Conservation (phyloP, 2,797 vertebrate species). For the Melanogrammus aeglefinus region DNA sequence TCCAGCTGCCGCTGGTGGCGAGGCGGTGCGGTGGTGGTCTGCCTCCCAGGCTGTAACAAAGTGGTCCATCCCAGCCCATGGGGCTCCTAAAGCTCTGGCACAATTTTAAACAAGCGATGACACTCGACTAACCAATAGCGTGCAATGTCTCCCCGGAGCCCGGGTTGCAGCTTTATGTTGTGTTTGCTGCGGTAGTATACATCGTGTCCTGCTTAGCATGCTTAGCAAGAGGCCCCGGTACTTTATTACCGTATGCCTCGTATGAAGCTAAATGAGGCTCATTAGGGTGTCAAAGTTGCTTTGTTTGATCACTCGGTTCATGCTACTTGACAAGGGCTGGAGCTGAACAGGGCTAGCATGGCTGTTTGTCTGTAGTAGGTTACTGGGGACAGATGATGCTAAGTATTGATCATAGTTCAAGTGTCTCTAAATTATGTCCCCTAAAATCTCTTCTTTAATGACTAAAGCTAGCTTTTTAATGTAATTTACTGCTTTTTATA, state of each 20-base stretch:
- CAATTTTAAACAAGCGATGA: conserved; percentile 59
- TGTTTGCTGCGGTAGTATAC: background rate
- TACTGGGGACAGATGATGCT: background rate
- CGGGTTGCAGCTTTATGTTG: conserved; percentile 36
- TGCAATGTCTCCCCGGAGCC: conserved; percentile 48
- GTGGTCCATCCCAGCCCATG: conserved; percentile 46
- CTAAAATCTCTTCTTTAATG: background rate
- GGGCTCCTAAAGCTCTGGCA: conserved; percentile 62
- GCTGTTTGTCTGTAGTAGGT: background rate
- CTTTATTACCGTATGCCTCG: background rate
- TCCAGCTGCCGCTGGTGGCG: background rate
- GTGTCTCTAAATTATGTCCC: background rate
- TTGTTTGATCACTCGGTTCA: conserved; percentile 43
- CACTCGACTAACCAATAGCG: conserved; percentile 61
- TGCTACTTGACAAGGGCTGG: conserved; percentile 24
- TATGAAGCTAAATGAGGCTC: conserved; percentile 53
- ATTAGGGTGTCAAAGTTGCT: conserved; percentile 58
- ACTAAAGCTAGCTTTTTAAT: background rate
- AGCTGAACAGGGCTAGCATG: background rate
- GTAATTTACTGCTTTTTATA: background rate
- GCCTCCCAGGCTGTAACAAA: conserved; percentile 44
- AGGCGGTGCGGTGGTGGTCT: background rate
- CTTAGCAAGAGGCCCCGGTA: background rate
- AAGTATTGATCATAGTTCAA: background rate
- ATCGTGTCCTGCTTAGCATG: conserved; percentile 8